Base-by-base conservation (phyloP, 1,140 invertebrate genomes). In the Drosophila lowei region DNA sequence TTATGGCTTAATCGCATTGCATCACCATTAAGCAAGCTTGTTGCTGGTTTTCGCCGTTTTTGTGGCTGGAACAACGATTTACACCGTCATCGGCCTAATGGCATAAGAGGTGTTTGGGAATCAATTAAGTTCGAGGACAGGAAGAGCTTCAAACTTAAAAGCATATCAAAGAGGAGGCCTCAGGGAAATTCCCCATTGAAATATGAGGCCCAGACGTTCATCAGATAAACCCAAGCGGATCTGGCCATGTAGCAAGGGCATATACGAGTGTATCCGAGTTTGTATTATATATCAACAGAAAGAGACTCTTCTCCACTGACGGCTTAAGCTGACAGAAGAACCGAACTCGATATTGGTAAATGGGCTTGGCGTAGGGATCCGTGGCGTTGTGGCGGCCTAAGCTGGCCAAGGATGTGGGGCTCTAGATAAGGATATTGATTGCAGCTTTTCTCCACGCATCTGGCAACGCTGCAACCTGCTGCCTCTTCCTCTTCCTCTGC, bases 1-100 rank as follows among this genome's bases (percentile, higher is more conserved):
- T 86, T 83, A 86, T 88, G 75, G 83, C 83, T 86, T 89, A 86
- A 86, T 86, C 86, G 79, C 79, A 58, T 79, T 67, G 80, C 74
- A 88, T 57, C 46, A 68, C 65, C 49, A 57, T 70, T 70, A 75
- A 30, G 60, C 59, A 23, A 50, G 57, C 34, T 23, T 25, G 21
- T 48, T 30, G 16, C n/a, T 53, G 34, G 44, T 18, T 75, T 78
- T 77, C 47, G 59, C 59, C 48, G 78, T 68, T 75, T 81, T 77
- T 62, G 79, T 70, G 41, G 50, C 60, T 13, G 25, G 30, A 18
- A 41, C 46, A 72, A 43, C 72, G 83, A 88, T 86, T 86, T 88
- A 86, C 81, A 83, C 81, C 72, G 48, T 83, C 81, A 88, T 86
- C 77, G 72, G 61, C 54, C 78, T 83, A 78, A 83, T 86, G 56